Evolutionary conservation across 1,140 invertebrate species (phyloP), one percentile per base, ranked within the genome.

Genomic region (Orussus abietinus): DNA sequence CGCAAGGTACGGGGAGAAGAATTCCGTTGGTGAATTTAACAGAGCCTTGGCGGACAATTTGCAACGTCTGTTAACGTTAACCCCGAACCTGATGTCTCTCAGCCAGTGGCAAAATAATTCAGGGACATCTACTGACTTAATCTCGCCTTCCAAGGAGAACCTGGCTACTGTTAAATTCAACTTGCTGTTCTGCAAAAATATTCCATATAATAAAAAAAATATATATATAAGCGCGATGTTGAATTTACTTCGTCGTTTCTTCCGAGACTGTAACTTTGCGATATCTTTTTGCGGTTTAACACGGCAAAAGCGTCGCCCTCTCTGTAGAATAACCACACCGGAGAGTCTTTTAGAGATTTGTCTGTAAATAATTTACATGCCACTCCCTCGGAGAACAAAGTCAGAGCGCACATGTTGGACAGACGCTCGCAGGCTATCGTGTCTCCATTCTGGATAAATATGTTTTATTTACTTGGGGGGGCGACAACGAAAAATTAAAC

Each of bases 341-440:
- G 76, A 44, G 62, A 59, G 52, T 51, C 56, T 38, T 55, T 68
- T 47, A 31, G 60, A 50, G 60, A 66, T 49, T 45, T 74, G 59
- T 14, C 68, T 62, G 68, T 53, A 46, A 81, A 77, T 11, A 77
- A 43, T 42, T 69, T 70, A 42, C 77, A 80, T 1, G 76, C 74
- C 10, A 70, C 64, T 39, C 75, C 72, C 37, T 77, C 75, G 12
- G 68, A 64, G 42, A 72, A 80, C 25, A 84, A 62, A 1, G 79
- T 77, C 15, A 86, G 53, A 0, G 76, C 72, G 56, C 86, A 88
- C 57, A 86, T 74, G 65, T 89, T 88, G 2, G 79, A 79, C 21
- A 88, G 60, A 36, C 80, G 63, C 61, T 86, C 80, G 53, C 86
- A 89, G 4, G 83, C 77, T 13, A 68, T 75, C 31, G 44, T 57